A percentile compares a stretch with the other conserved stretches of the same genome.
These are phyloP conservation scores for Xanthia togata DNA, from an alignment of 2,888 invertebrate species.

Conservation along the genomic window DNA sequence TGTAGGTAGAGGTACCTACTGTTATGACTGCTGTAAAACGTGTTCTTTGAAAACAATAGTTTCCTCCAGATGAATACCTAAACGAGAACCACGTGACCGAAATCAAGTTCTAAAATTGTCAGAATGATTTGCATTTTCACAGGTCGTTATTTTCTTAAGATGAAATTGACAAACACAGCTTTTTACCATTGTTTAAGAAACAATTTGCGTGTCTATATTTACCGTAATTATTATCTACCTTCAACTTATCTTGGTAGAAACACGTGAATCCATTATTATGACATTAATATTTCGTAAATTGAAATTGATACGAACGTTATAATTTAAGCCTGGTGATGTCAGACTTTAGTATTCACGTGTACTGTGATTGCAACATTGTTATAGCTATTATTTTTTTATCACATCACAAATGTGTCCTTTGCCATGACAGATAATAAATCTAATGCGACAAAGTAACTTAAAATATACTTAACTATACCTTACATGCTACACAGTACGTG, in stretches of 20 bases:
- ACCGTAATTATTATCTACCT: not conserved
- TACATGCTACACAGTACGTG: too few species aligned
- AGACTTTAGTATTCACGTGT: not conserved
- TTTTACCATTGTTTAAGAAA: slow-evolving; percentile 11
- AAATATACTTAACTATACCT: too few species aligned
- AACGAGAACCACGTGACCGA: not conserved
- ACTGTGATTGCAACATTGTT: slow-evolving; percentile 6
- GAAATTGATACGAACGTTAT: slow-evolving; percentile 1
- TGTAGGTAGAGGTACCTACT: not conserved
- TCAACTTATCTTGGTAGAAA: not conserved
- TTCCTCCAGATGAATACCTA: not conserved
- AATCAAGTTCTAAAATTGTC: not conserved
- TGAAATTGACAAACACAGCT: slow-evolving; percentile 4
- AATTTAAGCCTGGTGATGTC: slow-evolving; percentile 11
- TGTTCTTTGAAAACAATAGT: not conserved
- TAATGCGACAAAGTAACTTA: too few species aligned
- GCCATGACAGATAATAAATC: too few species aligned
- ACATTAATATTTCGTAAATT: slow-evolving; percentile 29
- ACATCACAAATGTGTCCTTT: too few species aligned
- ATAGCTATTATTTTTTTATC: not conserved
- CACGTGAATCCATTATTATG: slow-evolving; percentile 28
- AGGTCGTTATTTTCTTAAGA: not conserved
- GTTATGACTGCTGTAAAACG: too few species aligned
- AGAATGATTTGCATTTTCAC: slow-evolving; percentile 16
- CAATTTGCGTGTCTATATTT: slow-evolving; percentile 33